A percentile compares a stretch with the other conserved stretches of the same genome.
These are phyloP conservation scores for Cherax destructor DNA, from an alignment of 1,140 invertebrate genomes.

Conservation along the genomic window DNA sequence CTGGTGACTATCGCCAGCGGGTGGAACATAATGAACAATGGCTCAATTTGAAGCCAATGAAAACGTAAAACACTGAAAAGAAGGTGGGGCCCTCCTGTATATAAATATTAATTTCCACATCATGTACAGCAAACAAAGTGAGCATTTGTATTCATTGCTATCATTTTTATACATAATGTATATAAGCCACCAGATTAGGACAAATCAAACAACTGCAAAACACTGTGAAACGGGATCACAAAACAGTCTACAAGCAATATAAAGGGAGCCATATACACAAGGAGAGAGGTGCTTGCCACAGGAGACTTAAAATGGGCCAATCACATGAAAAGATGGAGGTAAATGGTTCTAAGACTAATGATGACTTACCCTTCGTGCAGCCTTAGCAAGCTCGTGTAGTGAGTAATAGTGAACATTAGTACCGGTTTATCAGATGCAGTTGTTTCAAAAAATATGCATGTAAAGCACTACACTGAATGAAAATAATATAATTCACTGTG, in stretches of 20 bases:
- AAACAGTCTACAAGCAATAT: not conserved
- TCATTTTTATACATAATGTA: too few relatives aligned
- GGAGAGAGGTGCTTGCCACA: constrained; percentile 14
- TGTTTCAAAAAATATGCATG: constrained; percentile 18
- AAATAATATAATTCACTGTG: not conserved
- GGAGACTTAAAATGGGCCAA: constrained; percentile 15
- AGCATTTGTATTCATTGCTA: too few relatives aligned
- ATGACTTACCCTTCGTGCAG: constrained; percentile 51
- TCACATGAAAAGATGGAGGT: constrained; percentile 10
- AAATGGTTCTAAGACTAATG: not conserved
- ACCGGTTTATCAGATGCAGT: constrained; percentile 1
- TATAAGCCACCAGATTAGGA: too few relatives aligned
- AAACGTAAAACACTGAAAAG: too few relatives aligned
- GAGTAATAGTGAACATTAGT: constrained; percentile 47
- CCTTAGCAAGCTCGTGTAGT: constrained; percentile 58
- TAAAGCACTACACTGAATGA: constrained; percentile 3
- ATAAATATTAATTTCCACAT: too few relatives aligned
- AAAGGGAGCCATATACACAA: not conserved
- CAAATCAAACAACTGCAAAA: not conserved
- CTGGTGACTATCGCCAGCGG: too few relatives aligned
- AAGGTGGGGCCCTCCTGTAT: too few relatives aligned
- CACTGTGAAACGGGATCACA: not conserved
- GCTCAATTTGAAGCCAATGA: too few relatives aligned
- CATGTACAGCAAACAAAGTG: too few relatives aligned
- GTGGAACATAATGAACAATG: too few relatives aligned